Base-by-base conservation (phyloP, 1,140 invertebrate species). In the Drosophila pallidifrons region DNA sequence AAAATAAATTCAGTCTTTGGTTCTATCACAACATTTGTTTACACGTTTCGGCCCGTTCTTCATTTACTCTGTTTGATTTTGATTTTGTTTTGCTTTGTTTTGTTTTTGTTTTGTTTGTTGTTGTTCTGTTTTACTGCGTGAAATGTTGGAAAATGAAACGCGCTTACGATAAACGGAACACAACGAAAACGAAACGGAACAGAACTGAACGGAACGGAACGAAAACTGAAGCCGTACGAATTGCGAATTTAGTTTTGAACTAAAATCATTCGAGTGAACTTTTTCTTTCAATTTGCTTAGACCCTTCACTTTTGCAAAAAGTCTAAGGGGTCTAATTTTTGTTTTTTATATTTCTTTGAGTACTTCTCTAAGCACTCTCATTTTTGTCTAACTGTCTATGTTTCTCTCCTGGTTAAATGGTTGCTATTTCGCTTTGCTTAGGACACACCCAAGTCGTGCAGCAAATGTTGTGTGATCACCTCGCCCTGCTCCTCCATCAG, bases 21-120 rank as follows among this genome's bases (percentile, higher is more conserved):
- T 90, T 89, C 88, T 92, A 92, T 92, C 91, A 92, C 91, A 92
- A 92, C 91, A 92, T 91, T 92, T 91, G 83, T 90, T 92, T 91
- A 92, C 91, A 92, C 91, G 86, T 85, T 87, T 87, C 83, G 83
- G 82, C 78, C 82, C 80, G 80, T 81, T 78, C 61, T 69, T 66
- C 32, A 60, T 65, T 16, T 46, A 43, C 10, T 61, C 13, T 15
- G 7, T 51, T 38, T 43, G 25, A 47, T 47, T 41, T 68, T 45
- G 20, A 32, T 58, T 35, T 81, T 66, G 32, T 43, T 74, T 52
- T 38, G 32, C 30, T 43, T 25, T 76, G 11, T 16, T 68, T 58
- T 49, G n/a, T 30, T 58, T 46, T 3, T 71, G 15, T 54, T 47
- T 51, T 63, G 58, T 45, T 71, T 47, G 52, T 74, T 61, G 58